Evolutionary conservation across 2,888 invertebrate genomes (phyloP).

Genomic region (Nemapogon koenigi): DNA sequence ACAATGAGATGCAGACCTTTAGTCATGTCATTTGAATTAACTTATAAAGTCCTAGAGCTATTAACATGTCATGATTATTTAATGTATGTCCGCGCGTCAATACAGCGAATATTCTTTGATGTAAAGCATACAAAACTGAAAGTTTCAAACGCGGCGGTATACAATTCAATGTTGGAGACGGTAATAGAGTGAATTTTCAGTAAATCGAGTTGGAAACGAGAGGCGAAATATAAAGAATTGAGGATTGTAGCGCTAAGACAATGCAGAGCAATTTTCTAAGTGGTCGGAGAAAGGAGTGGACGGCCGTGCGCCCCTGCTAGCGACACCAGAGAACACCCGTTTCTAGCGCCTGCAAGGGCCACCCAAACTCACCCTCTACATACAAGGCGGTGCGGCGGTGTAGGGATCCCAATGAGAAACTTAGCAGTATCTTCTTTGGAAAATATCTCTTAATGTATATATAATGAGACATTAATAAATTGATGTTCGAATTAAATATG

Average conservation of each 20-base stretch:
- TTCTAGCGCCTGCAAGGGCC: no score
- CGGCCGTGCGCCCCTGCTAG: conserved; percentile 21
- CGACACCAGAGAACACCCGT: not conserved
- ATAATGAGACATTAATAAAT: conserved; percentile 32
- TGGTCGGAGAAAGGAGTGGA: conserved; percentile 49
- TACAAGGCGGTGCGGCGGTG: no score
- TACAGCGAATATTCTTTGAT: no score
- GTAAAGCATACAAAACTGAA: no score
- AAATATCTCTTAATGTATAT: conserved; percentile 31
- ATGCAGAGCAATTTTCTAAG: conserved; percentile 57
- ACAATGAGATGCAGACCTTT: conserved; percentile 27
- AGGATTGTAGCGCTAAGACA: conserved; percentile 33
- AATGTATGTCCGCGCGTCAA: no score
- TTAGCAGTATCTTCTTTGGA: conserved; percentile 29
- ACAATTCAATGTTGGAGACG: no score
- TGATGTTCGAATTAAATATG: conserved; percentile 17
- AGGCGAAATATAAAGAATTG: conserved; percentile 38
- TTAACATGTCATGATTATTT: conserved; percentile 10
- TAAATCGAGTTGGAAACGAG: conserved; percentile 26
- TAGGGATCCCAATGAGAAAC: conserved; percentile 30
- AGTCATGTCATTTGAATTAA: conserved; percentile 30
- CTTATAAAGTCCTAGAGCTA: conserved; percentile 11
- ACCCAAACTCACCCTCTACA: no score
- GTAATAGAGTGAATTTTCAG: no score
- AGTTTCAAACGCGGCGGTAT: no score